Evolutionary conservation across 1,140 invertebrate species (phyloP).

Genomic region (silkworm (Bombyx mori)): ASM3026992v2 NC_085109.1:1848501-1849000

Average conservation of each 20-base stretch:
- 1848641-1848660: constrained; percentile 15
- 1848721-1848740: constrained; percentile 45
- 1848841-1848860: constrained; percentile 47
- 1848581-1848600: too few species aligned
- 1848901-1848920: constrained; percentile 44
- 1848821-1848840: constrained; percentile 33
- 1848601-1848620: constrained; percentile 29
- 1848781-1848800: constrained; percentile 30
- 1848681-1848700: constrained; percentile 39
- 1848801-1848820: constrained; percentile 40
- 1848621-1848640: constrained; percentile 24
- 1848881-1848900: constrained; percentile 21
- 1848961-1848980: too few species aligned
- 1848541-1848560: too few species aligned
- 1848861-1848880: constrained; percentile 23
- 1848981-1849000: too few species aligned
- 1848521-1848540: too few species aligned
- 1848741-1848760: constrained; percentile 36
- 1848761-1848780: constrained; percentile 30
- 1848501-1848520: too few species aligned
- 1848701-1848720: constrained; percentile 33
- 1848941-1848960: too few species aligned
- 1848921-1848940: constrained; percentile 37
- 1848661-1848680: constrained; percentile 16
- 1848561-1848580: too few species aligned